phyloP scores from a whole-genome alignment of 2,888 invertebrate species.

The Esperia sulphurella region DNA sequence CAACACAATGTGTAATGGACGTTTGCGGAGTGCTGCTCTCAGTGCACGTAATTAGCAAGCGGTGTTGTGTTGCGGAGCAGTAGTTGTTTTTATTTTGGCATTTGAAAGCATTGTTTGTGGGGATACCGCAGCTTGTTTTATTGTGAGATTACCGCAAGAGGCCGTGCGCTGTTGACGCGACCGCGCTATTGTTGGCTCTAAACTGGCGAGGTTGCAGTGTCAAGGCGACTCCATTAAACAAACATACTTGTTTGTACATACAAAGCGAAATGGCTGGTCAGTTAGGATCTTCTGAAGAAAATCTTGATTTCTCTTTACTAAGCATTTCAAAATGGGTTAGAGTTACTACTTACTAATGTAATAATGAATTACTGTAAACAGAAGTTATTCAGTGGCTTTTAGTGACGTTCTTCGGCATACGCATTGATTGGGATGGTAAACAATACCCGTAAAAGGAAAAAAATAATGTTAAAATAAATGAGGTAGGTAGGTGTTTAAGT shows the following conservation, averaged over 20 bases:
- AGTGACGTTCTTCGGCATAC: too few relatives aligned
- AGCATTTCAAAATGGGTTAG: too few relatives aligned
- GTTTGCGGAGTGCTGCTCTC: constrained; percentile 18
- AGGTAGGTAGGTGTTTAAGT: too few relatives aligned
- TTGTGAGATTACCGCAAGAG: constrained; percentile 48
- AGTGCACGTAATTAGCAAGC: constrained; percentile 12
- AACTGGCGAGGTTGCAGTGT: constrained; percentile 57
- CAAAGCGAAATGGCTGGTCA: neutral
- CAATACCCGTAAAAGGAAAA: too few relatives aligned
- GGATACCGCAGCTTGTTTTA: constrained; percentile 45
- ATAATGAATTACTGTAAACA: too few relatives aligned
- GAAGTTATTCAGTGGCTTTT: too few relatives aligned
- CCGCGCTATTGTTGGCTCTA: constrained; percentile 47
- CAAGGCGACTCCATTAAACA: constrained; percentile 47
- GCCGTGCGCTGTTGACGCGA: constrained; percentile 57
- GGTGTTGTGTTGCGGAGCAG: constrained; percentile 29
- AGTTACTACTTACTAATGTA: too few relatives aligned
- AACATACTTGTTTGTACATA: neutral
- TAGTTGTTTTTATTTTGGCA: constrained; percentile 34
- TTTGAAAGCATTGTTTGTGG: constrained; percentile 35
- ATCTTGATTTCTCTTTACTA: neutral
- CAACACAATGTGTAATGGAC: constrained; percentile 19
- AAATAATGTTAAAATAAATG: too few relatives aligned
- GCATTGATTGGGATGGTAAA: too few relatives aligned
- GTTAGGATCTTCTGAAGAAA: neutral